Evolutionary conservation across 2,888 invertebrate genomes (phyloP).

Genomic region (Ormyrus labotus): DNA sequence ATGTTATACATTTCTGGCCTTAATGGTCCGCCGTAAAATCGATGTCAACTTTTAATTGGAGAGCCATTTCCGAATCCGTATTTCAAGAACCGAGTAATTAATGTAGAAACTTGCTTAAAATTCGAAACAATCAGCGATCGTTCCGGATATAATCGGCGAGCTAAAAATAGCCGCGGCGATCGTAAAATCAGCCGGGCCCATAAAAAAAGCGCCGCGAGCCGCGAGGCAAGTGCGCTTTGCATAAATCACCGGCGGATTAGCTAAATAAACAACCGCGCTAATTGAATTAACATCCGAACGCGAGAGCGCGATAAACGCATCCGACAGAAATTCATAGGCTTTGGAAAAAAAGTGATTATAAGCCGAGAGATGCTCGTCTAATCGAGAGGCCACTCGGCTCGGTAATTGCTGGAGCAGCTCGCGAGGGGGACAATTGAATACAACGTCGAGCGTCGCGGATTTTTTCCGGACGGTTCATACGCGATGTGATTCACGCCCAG

Average conservation of each 20-base stretch:
- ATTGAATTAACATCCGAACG: background rate
- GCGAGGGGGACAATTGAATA: background rate
- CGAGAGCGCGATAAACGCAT: background rate
- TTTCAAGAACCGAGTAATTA: too few species aligned
- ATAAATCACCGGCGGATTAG: background rate
- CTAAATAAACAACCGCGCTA: constrained; percentile 6
- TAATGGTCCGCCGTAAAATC: too few species aligned
- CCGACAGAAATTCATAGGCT: constrained; percentile 7
- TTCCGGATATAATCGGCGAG: too few species aligned
- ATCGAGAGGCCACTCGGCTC: constrained; percentile 11
- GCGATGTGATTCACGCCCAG: background rate
- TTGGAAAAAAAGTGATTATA: background rate
- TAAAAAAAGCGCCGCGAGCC: background rate
- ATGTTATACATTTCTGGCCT: too few species aligned
- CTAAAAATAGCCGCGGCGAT: too few species aligned
- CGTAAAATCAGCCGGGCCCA: background rate
- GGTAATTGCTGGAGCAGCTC: background rate
- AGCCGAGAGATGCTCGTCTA: constrained; percentile 14
- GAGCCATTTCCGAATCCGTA: too few species aligned
- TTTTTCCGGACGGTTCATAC: constrained; percentile 3
- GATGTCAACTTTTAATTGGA: too few species aligned
- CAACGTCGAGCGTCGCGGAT: background rate
- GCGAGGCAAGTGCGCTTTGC: background rate
- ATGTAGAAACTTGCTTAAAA: too few species aligned
- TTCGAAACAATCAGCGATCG: too few species aligned